Base-by-base conservation (phyloP, 1,140 invertebrate species). In the Bombus haemorrhoidalis region DNA sequence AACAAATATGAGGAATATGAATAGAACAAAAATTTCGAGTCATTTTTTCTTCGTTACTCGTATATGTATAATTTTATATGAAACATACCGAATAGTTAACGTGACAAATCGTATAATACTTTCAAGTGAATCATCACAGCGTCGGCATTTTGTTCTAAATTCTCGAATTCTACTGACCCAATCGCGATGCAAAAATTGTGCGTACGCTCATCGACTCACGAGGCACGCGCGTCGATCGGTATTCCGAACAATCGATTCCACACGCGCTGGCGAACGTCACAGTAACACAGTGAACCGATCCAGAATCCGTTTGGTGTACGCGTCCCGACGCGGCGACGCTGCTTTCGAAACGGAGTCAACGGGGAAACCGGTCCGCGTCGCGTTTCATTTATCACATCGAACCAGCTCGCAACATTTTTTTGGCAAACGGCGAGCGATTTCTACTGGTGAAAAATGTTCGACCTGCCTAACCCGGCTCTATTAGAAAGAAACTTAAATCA, bases 241-340 rank as follows among this genome's bases (percentile, higher is more conserved):
- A 85, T 88, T 81, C 81, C 69, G 64, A 66, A 81, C 72, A 81
- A 73, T 74, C 81, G 43, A 73, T 43, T 32, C 28, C 41, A 43
- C 39, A 43, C 6, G n/a, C 18, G 41, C 66, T 34, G 9, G 85
- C 82, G 66, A 85, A 41, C 81, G 89, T 91, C 89, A 92, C 89
- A 91, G 90, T 92, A 90, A 92, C 92, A 91, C 86, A 91, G 85
- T 91, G 83, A 92, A 91, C 91, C 87, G 83, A 90, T 86, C 69
- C 69, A 75, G 87, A 91, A 92, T 89, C 86, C 64, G 64, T 69
- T 80, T 62, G 85, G 80, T 78, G 72, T 47, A 75, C 59, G 47
- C 47, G 83, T 85, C 81, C 79, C 87, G 77, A 39, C 32, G 76
- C 68, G 18, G 6, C 18, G 47, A 53, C 47, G 59, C 2, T 72